Conservation (phyloP, 2,888 invertebrate genomes). For the Camponotus fellah region DNA sequence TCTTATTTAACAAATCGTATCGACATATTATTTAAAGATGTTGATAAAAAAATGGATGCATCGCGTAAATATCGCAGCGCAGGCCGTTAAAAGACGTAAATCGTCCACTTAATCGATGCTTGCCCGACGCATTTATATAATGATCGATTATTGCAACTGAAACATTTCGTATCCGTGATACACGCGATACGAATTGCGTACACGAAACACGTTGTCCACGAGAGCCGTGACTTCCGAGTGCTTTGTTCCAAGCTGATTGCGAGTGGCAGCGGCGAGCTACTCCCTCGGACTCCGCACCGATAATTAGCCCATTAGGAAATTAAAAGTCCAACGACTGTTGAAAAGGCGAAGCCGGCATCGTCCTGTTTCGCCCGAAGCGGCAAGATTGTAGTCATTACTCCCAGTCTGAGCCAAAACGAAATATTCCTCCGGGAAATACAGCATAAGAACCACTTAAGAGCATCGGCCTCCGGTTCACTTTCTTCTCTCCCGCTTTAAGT, state of each 20-base stretch:
- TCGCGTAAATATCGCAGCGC: not conserved
- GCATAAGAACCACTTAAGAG: constrained; percentile 77
- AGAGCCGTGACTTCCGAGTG: constrained; percentile 12
- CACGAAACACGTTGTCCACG: not conserved
- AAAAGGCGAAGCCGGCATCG: constrained; percentile 29
- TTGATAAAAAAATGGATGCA: not conserved
- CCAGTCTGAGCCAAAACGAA: constrained; percentile 69
- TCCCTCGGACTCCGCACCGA: constrained; percentile 12
- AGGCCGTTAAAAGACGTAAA: not conserved
- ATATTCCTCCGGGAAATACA: constrained; percentile 78
- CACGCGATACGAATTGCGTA: not conserved
- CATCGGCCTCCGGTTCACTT: constrained; percentile 54
- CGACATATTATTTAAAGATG: not conserved
- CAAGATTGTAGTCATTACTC: constrained; percentile 62
- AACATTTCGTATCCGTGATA: not conserved
- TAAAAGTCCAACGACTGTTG: constrained; percentile 39
- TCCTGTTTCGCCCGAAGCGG: constrained; percentile 48
- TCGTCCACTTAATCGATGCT: not conserved
- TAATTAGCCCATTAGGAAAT: constrained; percentile 57
- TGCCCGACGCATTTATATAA: not conserved
- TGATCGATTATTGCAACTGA: not conserved
- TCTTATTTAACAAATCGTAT: not conserved
- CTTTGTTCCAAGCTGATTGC: constrained; percentile 14
- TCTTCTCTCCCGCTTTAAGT: constrained; percentile 25
- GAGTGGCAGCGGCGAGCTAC: constrained; percentile 7